Evolutionary conservation across 2,888 invertebrate species (phyloP).

Genomic region (Polyploca ridens): DNA sequence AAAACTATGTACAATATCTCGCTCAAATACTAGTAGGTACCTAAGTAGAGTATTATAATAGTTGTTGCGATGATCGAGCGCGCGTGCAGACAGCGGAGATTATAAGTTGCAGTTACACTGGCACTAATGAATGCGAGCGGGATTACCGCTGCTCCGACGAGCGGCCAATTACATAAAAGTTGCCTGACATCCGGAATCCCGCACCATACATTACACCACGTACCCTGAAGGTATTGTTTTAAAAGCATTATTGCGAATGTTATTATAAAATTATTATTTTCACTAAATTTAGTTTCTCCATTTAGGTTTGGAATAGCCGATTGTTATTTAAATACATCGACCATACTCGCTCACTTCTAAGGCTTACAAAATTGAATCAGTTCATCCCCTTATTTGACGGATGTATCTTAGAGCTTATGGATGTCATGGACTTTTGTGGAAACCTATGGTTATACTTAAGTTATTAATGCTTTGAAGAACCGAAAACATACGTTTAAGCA

Average conservation of each 20-base stretch:
- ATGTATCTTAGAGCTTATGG: no score
- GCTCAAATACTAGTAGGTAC: background rate
- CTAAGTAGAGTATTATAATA: background rate
- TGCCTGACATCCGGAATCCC: slow-evolving; percentile 60
- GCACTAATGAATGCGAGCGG: slow-evolving; percentile 65
- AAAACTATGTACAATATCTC: background rate
- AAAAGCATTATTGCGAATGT: background rate
- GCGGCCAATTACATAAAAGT: slow-evolving; percentile 65
- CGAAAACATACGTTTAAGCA: background rate
- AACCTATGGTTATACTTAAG: background rate
- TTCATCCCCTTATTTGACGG: no score
- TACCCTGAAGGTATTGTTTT: slow-evolving; percentile 13
- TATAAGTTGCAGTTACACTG: slow-evolving; percentile 66
- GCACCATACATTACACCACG: slow-evolving; percentile 47
- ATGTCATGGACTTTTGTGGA: no score
- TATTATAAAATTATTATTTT: background rate
- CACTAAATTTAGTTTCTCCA: background rate
- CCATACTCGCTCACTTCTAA: no score
- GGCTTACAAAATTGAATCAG: no score
- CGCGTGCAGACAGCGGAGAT: slow-evolving; percentile 45
- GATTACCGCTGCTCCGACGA: slow-evolving; percentile 53
- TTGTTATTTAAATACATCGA: no score
- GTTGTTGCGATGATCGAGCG: slow-evolving; percentile 10
- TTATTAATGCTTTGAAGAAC: background rate
- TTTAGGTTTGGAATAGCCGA: background rate